These are phyloP conservation scores for Conus ventricosus DNA, from an alignment of 1,140 invertebrate species.

Conservation along the genomic window DNA sequence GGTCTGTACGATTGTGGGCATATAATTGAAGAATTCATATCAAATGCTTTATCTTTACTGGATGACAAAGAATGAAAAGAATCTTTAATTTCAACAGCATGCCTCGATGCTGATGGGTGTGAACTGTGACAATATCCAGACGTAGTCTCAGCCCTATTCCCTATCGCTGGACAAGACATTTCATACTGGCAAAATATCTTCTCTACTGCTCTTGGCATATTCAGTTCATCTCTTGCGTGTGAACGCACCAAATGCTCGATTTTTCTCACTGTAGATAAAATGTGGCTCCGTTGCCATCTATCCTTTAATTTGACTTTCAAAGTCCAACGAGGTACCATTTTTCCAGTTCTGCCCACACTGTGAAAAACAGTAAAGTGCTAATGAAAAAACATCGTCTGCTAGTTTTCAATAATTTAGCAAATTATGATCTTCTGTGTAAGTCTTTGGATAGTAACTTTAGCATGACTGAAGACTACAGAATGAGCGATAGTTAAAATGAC, in stretches of 20 bases:
- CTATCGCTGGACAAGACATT: background rate
- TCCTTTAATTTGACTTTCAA: background rate
- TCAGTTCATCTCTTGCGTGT: background rate
- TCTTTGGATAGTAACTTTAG: background rate
- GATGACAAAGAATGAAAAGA: too few species aligned
- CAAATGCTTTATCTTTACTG: background rate
- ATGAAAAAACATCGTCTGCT: background rate
- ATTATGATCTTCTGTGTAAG: background rate
- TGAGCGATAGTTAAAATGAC: background rate
- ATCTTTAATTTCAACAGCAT: too few species aligned
- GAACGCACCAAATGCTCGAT: constrained; percentile 5
- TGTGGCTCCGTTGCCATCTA: background rate
- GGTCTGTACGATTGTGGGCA: background rate
- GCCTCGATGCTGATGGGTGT: background rate
- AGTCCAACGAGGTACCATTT: background rate
- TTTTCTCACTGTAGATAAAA: background rate
- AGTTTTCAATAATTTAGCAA: background rate
- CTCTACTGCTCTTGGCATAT: background rate
- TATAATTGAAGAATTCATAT: too few species aligned
- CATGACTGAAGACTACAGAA: background rate
- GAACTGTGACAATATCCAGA: background rate
- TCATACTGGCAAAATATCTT: background rate
- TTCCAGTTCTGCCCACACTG: background rate
- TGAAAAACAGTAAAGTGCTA: background rate
- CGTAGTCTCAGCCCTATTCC: background rate